Evolutionary conservation across 1,140 invertebrate species (phyloP).

Genomic region (Elysia chlorotica): DNA sequence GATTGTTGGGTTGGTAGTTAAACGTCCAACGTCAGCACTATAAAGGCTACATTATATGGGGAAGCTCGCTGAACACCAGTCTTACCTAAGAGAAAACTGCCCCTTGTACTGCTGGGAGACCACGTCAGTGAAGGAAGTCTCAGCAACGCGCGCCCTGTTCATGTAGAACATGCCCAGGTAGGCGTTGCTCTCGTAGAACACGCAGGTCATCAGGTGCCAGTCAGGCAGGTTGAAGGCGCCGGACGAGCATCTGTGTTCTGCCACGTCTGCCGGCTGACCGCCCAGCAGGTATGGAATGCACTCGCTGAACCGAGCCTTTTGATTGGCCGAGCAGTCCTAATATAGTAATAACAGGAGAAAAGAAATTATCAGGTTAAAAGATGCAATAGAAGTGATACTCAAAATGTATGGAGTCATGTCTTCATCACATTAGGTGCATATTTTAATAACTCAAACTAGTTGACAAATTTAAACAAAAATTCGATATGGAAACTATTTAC

Average conservation of each 20-base stretch:
- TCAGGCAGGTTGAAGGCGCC: constrained; percentile 32
- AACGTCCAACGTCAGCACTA: no score
- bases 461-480: background rate
- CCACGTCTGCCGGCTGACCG: constrained; percentile 22
- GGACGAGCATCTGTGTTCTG: constrained; percentile 36
- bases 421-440: no score
- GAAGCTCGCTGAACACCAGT: no score
- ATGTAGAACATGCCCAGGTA: constrained; percentile 38
- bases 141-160: no score
- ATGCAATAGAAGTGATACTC: background rate
- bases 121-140: no score
- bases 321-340: constrained; percentile 35
- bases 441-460: no score
- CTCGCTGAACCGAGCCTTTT: constrained; percentile 30
- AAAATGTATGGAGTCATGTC: no score
- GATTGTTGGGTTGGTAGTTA: no score
- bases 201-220: constrained; percentile 47
- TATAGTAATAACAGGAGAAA: background rate
- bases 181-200: constrained; percentile 38
- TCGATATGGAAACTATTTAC: background rate
- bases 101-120: no score
- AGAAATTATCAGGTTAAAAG: background rate
- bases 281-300: constrained; percentile 39
- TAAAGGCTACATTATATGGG: no score
- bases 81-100: no score